Evolutionary conservation across 2,888 invertebrate species (phyloP), one percentile per base, ranked within the genome.

Genomic region (Cephus pulcher): DNA sequence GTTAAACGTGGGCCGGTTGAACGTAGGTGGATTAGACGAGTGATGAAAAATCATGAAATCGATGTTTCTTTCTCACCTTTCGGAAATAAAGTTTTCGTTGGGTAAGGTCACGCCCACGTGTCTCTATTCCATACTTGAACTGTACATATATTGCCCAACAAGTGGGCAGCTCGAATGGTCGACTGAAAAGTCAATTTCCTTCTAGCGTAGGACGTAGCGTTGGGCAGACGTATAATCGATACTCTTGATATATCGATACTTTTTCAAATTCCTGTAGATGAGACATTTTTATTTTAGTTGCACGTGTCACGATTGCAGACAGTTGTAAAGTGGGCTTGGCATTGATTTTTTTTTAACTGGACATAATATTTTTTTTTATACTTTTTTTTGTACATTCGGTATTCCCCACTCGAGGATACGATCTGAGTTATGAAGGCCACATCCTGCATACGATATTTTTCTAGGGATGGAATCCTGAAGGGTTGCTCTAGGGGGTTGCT

Each of bases 61-160:
- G n/a, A n/a, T 35, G 80, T 79, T 83, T 86, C 69, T 86, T 86
- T 86, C 34, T 82, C 85, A 82, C 83, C 84, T 85, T 82, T 86
- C 81, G 84, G 79, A 85, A 84, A 84, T 82, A 82, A 83, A 82
- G 80, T 84, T 86, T 84, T 86, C 85, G 84, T 81, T 80, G 82
- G 80, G 82, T 78, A 84, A 84, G 86, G 79, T 80, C 80, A 71
- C 71, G 71, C 71, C 71, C 15, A 71, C 71, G 71, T 30, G 80
- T 84, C 83, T 84, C 84, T 81, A 83, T 85, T 81, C 77, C 78
- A 75, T 79, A 78, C 74, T 74, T 76, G 77, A 75, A 33, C 70
- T 69, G 79, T 71, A 79, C 82, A 82, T 85, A 85, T 56, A 56
- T 56, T 56, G 40, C 40, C 40, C 23, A 23, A 56, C 23, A 56